Evolutionary conservation across 2,113 vertebrate species (phyloP), one percentile per base, ranked within the genome.

Genomic region (Thunnus maccoyii): DNA sequence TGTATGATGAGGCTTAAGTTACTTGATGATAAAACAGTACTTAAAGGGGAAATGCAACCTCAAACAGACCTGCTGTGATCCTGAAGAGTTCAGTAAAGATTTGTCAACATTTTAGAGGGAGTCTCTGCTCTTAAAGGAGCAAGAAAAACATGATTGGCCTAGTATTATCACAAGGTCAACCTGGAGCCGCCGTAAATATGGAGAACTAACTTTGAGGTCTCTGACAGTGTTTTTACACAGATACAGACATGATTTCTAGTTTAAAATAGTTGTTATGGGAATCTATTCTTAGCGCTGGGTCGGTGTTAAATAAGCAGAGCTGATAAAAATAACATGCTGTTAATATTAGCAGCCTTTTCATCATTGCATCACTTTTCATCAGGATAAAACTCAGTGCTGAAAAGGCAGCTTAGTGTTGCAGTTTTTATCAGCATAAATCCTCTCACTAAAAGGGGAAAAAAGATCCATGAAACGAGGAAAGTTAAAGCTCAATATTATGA

Each of bases 291-390:
- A 22, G 17, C 14, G 27, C 72, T 46, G 62, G 27, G 48, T 54
- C 57, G 60, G 17, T 51, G 69, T 57, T 46, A 72, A 47, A 57
- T 56, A 61, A 67, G 75, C 68, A 27, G 62, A 78, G 41, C 79
- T 64, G 84, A 82, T 87, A 27, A 85, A 86, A 84, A 79, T 65
- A 47, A 58, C 78, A 25, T 7, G 0, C 22, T 54, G 72, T 47
- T 87, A 89, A 76, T 72, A 85, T 78, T 83, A 88, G 73, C 62
- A 72, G 47, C 46, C 6, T 54, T 72, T 46, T 67, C 16, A 30
- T 82, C 50, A n/a, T 27, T 20, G 8, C 66, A 54, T 81, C 82
- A 72, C 48, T 51, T 82, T 67, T 85, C 41, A 80, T 82, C 68
- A 71, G 62, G 61, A 75, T 86, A 44, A 65, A 68, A 62, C 22